Conservation (phyloP, 92 coral and sea anemone genomes). For the Epizoanthus ramosus region DNA sequence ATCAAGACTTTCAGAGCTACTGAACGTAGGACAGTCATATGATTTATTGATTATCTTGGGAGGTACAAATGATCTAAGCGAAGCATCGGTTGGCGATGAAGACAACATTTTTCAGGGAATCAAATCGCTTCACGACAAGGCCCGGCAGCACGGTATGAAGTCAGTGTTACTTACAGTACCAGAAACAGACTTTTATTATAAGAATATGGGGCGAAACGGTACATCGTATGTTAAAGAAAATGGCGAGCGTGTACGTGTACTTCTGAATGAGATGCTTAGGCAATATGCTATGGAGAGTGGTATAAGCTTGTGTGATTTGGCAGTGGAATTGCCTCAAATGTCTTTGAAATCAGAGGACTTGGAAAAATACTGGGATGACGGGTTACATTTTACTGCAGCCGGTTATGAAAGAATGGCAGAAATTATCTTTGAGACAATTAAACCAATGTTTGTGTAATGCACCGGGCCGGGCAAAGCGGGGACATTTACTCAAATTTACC, state of each 20-base stretch:
- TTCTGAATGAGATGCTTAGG: conserved; percentile 71
- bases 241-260: conserved; percentile 68
- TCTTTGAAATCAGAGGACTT: conserved; percentile 51
- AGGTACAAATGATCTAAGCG: conserved; percentile 82
- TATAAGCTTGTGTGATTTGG: conserved; percentile 71
- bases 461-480: no score
- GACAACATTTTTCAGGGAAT: conserved; percentile 57
- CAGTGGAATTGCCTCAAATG: conserved; percentile 61
- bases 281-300: conserved; percentile 33
- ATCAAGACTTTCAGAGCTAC: conserved; percentile 50
- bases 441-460: conserved; percentile 17
- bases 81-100: conserved; percentile 60
- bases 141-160: conserved; percentile 54
- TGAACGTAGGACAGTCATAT: conserved; percentile 53
- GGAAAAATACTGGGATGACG: conserved; percentile 82
- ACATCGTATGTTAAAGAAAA: conserved; percentile 69
- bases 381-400: conserved; percentile 76
- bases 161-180: conserved; percentile 74
- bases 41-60: conserved; percentile 78
- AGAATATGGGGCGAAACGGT: conserved; percentile 61
- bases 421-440: conserved; percentile 67
- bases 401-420: conserved; percentile 84
- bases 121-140: conserved; percentile 47
- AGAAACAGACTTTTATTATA: conserved; percentile 70
- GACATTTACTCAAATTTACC: no score